phyloP scores from a whole-genome alignment of 64 coral and sea anemone species.

The Actinia tenebrosa region DNA sequence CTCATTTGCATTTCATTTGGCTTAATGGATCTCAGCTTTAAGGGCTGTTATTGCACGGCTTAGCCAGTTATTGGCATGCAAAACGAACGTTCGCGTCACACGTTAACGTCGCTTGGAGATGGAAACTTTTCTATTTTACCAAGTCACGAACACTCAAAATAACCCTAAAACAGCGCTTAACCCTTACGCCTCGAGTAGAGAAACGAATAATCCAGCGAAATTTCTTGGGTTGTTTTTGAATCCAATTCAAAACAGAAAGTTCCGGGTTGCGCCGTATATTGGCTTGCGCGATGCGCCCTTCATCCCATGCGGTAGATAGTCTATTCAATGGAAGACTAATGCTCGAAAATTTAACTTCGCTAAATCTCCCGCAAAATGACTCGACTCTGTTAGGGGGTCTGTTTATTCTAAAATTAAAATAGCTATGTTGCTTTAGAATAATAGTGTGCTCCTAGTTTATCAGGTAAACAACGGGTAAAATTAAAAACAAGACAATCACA shows the following conservation, averaged over 20 bases:
- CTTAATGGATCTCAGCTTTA: slow-evolving; percentile 23
- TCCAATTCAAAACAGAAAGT: slow-evolving; percentile 3
- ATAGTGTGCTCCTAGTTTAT: slow-evolving; percentile 10
- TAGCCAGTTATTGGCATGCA: slow-evolving; percentile 18
- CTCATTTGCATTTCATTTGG: slow-evolving; percentile 35
- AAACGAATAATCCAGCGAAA: background rate
- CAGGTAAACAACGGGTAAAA: slow-evolving; percentile 7
- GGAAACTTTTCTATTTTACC: background rate
- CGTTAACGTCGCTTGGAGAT: slow-evolving; percentile 18
- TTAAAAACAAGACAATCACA: slow-evolving; percentile 6
- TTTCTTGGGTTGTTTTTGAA: background rate
- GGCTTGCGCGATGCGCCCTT: slow-evolving; percentile 7
- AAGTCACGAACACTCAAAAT: background rate
- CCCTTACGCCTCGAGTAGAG: background rate
- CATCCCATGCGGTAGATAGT: background rate
- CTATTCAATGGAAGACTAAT: background rate
- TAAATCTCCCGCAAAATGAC: slow-evolving; percentile 14
- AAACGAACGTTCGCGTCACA: slow-evolving; percentile 14
- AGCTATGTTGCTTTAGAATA: slow-evolving; percentile 1
- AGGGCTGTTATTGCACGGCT: slow-evolving; percentile 17
- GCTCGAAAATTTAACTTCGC: slow-evolving; percentile 3
- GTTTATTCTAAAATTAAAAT: slow-evolving; percentile 19
- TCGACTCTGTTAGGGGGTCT: slow-evolving; percentile 4
- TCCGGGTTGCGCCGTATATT: slow-evolving; percentile 11
- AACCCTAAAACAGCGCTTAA: background rate